Base-by-base conservation (phyloP, 2,113 vertebrate species). In the Lucifuga dentata region DNA sequence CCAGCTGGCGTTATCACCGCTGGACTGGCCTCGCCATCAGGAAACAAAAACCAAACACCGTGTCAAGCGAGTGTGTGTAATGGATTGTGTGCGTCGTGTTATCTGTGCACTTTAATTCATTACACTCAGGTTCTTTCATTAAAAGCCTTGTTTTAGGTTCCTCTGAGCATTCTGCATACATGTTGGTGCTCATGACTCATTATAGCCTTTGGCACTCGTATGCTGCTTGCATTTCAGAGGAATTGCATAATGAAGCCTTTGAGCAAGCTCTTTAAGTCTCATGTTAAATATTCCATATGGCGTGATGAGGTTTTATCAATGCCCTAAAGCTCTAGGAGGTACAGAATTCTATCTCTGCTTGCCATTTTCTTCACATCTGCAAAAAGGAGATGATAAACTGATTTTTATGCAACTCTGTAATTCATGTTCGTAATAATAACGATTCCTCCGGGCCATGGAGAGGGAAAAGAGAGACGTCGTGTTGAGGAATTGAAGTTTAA, bases 181-280 rank as follows among this genome's bases (percentile, higher is more conserved):
- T 33, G 43, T 38, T 32, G 29, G 23, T 15, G 33, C 16, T 68
- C 11, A 63, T 48, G 24, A 68, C 17, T 70, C 44, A 48, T 26
- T 38, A 19, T n/a, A 16, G 59, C 26, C 11, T 5, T 11, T 10
- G 45, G 60, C 2, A 16, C 26, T 41, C 1, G 38, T 12, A 9
- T 62, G 32, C 33, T 52, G 19, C 21, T 43, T 19, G 41, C 11
- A 39, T 70, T 64, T 41, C 24, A 65, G 20, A 39, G 2, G 7
- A 15, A 69, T 80, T 80, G 61, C 68, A 60, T 66, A 83, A 84
- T 36, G 36, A 61, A 0, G 63, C 35, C 58, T 73, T 86, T 81
- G 32, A 77, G 72, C 67, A 68, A 73, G n/a, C 48, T 24, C 44
- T 49, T 13, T 6, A 6, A 12, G 43, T 38, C 35, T 48, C 52